Percentiles rank a stretch among this genome's conserved stretches.
Evolutionary conservation across 2,797 vertebrate genomes (phyloP).

Genomic region (Kryptolebias ocellatus): DNA sequence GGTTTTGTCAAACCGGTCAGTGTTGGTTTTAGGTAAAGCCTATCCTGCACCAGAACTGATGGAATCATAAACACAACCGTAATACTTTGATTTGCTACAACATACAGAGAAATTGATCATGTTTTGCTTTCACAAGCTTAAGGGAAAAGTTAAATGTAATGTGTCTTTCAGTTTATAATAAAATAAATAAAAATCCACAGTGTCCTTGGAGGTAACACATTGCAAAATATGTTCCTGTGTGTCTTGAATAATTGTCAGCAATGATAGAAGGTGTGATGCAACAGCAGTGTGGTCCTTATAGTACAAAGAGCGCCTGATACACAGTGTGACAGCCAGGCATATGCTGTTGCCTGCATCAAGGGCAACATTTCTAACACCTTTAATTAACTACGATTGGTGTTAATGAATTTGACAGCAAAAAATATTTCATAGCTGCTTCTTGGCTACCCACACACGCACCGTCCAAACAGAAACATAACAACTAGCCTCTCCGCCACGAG

Average conservation of each 20-base stretch:
- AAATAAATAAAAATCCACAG: background rate
- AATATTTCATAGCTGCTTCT: background rate
- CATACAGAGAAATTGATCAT: background rate
- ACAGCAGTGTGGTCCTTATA: background rate
- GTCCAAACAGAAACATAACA: slow-evolving; percentile 10
- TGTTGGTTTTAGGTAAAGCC: background rate
- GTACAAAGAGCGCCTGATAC: background rate
- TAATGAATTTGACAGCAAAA: slow-evolving; percentile 30
- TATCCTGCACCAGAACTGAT: no score
- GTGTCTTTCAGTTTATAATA: background rate
- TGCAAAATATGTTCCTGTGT: background rate
- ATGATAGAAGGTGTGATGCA: background rate
- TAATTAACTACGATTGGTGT: slow-evolving; percentile 13
- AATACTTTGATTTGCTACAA: background rate
- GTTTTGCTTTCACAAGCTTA: background rate
- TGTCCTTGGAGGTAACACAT: background rate
- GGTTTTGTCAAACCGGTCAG: background rate
- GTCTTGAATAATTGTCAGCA: background rate
- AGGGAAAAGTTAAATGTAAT: background rate
- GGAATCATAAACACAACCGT: background rate
- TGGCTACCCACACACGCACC: slow-evolving; percentile 13
- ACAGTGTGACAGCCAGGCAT: background rate
- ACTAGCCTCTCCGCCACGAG: slow-evolving; percentile 23
- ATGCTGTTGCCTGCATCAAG: background rate
- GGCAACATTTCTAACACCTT: slow-evolving; percentile 16